Evolutionary conservation across 2,113 vertebrate species (phyloP), one percentile per base, ranked within the genome.

Genomic region (Pteropus alecto): DNA sequence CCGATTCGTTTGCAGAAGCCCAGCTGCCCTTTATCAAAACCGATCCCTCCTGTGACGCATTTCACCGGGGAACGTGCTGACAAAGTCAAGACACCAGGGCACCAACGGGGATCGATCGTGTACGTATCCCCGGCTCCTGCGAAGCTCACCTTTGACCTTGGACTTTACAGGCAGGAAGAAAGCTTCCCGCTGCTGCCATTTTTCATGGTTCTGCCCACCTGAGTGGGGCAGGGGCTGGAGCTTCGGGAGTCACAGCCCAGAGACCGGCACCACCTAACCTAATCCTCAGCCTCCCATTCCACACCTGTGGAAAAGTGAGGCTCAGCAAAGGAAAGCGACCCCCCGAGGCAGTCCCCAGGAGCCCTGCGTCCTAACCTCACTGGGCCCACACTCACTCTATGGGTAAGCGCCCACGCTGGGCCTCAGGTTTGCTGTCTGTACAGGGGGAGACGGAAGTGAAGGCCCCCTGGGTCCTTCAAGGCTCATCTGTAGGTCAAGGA

Each of bases 151-250:
- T 83, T 19, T 58, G 63, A 41, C 11, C 89, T 35, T 33, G 67
- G 43, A 33, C 28, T 83, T 84, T 19, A 30, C 21, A 21, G 77
- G 91, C 24, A 35, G 38, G 21, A 92, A 79, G 56, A 71, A 65
- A 35, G 35, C 15, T 15, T 7, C n/a, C 2, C 5, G 8, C 28
- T 46, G 43, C 28, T 46, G 43, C 28, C 2, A 0, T 1, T 5
- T 21, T 15, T n/a, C 41, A 3, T 1, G 16, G n/a, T 3, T 28
- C 24, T 22, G 5, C 16, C n/a, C 28, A 6, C 3, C 38, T n/a
- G 67, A 12, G 15, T n/a, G 15, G 33, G 15, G 83, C 11, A 13
- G 22, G 2, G 35, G 10, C 51, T 38, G 4, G 33, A 16, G 60
- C 14, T 28, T 24, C 28, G 0, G 9, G 41, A 10, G 16, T 74